phyloP scores from a whole-genome alignment of 2,888 invertebrate genomes.

The Steromphala cineraria region DNA sequence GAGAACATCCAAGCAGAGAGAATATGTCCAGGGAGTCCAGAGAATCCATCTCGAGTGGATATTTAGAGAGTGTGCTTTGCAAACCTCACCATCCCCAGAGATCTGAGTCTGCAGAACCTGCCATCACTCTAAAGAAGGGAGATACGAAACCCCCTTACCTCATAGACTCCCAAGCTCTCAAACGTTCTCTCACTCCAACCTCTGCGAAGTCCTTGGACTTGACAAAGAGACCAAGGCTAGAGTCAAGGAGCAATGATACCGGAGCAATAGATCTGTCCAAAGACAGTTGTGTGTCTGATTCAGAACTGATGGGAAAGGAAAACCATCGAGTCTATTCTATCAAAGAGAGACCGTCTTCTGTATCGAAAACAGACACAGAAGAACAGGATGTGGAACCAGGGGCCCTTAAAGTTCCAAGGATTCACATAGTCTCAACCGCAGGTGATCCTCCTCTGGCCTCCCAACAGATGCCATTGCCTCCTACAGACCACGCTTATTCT shows the following conservation, averaged over 20 bases:
- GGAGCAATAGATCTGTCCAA: conserved; percentile 67
- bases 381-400: conserved; percentile 26
- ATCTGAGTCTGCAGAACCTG: conserved; percentile 23
- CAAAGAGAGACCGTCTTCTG: conserved; percentile 25
- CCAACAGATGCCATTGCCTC: conserved; percentile 54
- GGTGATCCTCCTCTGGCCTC: conserved; percentile 50
- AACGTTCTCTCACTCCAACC: conserved; percentile 51
- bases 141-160: conserved; percentile 23
- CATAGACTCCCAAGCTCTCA: conserved; percentile 31
- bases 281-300: conserved; percentile 43
- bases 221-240: conserved; percentile 46
- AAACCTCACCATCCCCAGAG: neutral
- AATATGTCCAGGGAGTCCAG: neutral
- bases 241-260: conserved; percentile 45
- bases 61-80: neutral
- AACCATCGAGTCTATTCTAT: conserved; percentile 30
- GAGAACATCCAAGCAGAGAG: neutral
- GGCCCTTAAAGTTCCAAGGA: conserved; percentile 54
- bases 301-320: conserved; percentile 42
- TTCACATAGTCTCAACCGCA: conserved; percentile 60
- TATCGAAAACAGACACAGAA: neutral
- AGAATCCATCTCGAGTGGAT: neutral
- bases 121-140: neutral
- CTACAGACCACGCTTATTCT: conserved; percentile 65
- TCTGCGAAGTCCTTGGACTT: conserved; percentile 46